A percentile compares a stretch with the other conserved stretches of the same genome.
phyloP scores from a whole-genome alignment of 2,113 vertebrate species.

The Leptocoma aspasia region DNA sequence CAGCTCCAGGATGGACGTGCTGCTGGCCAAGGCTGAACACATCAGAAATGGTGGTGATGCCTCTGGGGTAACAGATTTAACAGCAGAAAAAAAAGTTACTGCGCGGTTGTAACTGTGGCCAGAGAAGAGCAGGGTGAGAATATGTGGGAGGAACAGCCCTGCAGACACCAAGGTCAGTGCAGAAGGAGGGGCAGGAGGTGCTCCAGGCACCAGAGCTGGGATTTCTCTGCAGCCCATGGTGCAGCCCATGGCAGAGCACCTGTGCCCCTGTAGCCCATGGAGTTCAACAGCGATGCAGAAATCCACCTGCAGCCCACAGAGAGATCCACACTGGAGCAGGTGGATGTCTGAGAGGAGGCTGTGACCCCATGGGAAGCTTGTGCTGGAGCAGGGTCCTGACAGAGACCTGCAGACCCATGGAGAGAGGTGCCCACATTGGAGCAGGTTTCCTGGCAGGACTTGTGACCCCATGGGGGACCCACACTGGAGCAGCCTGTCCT shows the following conservation, averaged over 20 bases:
- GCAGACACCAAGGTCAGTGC: neutral
- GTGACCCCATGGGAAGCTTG: rapidly evolving
- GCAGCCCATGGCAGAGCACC: neutral
- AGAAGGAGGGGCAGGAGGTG: neutral
- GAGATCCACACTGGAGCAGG: neutral
- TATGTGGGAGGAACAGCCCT: neutral
- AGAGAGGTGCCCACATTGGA: neutral
- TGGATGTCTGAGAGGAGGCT: neutral
- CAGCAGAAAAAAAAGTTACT: neutral
- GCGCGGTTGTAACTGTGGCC: rapidly evolving
- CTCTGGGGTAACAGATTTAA: neutral
- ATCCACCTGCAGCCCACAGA: neutral
- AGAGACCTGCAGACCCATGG: neutral
- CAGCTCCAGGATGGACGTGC: rapidly evolving
- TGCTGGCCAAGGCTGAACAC: too few species aligned
- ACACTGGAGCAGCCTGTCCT: neutral
- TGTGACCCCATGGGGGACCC: neutral
- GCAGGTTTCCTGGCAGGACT: neutral
- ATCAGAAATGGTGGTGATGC: neutral
- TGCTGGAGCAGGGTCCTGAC: neutral
- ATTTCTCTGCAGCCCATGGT: neutral
- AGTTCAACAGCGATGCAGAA: too few species aligned
- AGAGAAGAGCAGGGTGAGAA: neutral
- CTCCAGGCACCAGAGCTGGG: neutral
- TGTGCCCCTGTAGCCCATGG: neutral